These are phyloP conservation scores for Margarornis squamiger DNA, from an alignment of 2,797 vertebrate genomes.

Conservation along the genomic window DNA sequence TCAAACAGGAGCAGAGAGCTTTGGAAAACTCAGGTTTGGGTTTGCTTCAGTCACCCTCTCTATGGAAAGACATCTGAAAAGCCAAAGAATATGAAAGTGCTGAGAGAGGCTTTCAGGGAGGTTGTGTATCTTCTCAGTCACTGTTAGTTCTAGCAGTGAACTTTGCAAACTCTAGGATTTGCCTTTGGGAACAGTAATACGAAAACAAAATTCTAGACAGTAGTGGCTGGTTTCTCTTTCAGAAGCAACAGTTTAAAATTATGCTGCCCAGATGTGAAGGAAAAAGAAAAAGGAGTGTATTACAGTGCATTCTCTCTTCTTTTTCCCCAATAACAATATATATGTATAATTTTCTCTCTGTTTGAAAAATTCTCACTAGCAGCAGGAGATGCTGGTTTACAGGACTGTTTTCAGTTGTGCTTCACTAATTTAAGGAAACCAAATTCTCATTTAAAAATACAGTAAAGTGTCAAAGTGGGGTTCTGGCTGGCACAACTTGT, in stretches of 20 bases:
- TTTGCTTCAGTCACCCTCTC: neutral
- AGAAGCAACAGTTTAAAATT: neutral
- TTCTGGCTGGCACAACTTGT: neutral
- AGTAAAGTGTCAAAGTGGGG: neutral
- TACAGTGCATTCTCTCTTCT: neutral
- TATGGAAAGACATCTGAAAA: neutral
- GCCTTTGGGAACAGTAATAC: neutral
- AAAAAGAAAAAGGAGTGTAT: neutral
- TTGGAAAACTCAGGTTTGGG: neutral
- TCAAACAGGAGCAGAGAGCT: neutral
- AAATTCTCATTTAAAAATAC: neutral
- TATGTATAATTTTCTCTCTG: neutral
- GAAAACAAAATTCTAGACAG: neutral
- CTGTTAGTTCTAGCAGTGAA: neutral
- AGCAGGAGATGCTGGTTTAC: neutral
- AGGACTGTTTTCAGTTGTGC: neutral
- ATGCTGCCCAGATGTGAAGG: neutral
- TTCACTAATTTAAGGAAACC: neutral
- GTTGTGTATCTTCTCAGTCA: neutral
- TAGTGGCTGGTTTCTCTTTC: neutral
- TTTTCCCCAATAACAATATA: neutral
- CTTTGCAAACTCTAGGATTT: neutral
- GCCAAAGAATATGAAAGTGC: neutral
- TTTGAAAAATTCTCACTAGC: neutral
- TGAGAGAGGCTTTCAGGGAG: fast-evolving